phyloP scores from a whole-genome alignment of 2,797 vertebrate species.

The Chaunax sp. region DNA sequence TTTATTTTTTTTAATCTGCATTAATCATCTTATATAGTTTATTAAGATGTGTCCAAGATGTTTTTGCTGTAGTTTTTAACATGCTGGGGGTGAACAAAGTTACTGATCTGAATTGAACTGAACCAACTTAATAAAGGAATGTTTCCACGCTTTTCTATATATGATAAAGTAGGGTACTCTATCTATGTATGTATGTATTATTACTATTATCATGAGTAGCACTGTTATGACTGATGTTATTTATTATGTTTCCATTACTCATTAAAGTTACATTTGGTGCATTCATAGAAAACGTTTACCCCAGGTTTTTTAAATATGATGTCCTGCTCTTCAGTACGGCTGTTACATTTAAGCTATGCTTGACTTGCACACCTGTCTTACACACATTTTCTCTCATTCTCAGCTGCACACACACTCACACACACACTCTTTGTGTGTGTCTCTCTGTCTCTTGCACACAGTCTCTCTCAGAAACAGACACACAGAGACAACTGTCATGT shows the following conservation, averaged over 20 bases:
- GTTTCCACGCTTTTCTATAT: not conserved
- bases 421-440: not conserved
- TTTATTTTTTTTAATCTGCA: too few relatives aligned
- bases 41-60: not conserved
- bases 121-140: not conserved
- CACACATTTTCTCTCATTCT: constrained; percentile 15
- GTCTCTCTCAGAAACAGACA: not conserved
- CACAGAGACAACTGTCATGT: constrained; percentile 50
- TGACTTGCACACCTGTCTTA: constrained; percentile 44
- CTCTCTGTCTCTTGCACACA: not conserved
- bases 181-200: not conserved
- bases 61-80: not conserved
- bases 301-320: too few relatives aligned
- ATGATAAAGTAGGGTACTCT: too few relatives aligned
- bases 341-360: constrained; percentile 12
- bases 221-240: too few relatives aligned
- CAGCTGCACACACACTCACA: too few relatives aligned
- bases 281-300: constrained; percentile 13
- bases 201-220: too few relatives aligned
- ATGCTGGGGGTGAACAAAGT: not conserved
- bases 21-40: not conserved
- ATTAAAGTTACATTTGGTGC: not conserved
- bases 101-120: not conserved
- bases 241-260: not conserved
- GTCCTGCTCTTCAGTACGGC: too few relatives aligned